A percentile compares a stretch with the other conserved stretches of the same genome.
Conservation (phyloP, 1,140 invertebrate species). For the Drosophila tsacasi region DNA sequence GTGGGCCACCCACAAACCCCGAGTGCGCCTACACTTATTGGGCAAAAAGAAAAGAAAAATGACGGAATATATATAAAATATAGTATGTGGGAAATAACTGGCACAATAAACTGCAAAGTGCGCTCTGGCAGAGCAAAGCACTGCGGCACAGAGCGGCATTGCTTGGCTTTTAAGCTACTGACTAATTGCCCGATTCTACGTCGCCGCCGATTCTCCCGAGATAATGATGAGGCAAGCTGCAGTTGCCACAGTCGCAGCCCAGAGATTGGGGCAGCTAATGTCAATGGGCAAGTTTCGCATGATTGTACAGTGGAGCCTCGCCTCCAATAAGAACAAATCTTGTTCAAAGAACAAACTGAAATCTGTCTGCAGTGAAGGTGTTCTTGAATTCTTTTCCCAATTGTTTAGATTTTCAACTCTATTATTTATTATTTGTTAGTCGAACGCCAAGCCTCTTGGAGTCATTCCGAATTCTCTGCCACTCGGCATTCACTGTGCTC, state of each 20-base stretch:
- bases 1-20: constrained; percentile 21
- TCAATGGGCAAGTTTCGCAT: constrained; percentile 7
- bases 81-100: constrained; percentile 40
- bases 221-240: constrained; percentile 29
- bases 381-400: neutral
- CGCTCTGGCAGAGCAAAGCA: constrained; percentile 3
- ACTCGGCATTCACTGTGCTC: neutral
- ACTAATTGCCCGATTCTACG: constrained; percentile 55
- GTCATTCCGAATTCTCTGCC: neutral
- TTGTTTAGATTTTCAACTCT: neutral
- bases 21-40: constrained; percentile 7
- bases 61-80: neutral
- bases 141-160: neutral
- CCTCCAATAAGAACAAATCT: neutral
- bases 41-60: neutral
- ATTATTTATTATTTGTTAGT: neutral
- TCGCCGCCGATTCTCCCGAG: constrained; percentile 28
- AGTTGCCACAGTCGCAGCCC: constrained; percentile 16
- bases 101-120: constrained; percentile 70
- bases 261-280: neutral
- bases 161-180: constrained; percentile 13
- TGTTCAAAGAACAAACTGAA: neutral
- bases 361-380: neutral
- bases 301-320: neutral
- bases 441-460: neutral